Evolutionary conservation across 2,797 vertebrate species (phyloP), one percentile per base, ranked within the genome.

Genomic region (Aotus griseimembra): DNA sequence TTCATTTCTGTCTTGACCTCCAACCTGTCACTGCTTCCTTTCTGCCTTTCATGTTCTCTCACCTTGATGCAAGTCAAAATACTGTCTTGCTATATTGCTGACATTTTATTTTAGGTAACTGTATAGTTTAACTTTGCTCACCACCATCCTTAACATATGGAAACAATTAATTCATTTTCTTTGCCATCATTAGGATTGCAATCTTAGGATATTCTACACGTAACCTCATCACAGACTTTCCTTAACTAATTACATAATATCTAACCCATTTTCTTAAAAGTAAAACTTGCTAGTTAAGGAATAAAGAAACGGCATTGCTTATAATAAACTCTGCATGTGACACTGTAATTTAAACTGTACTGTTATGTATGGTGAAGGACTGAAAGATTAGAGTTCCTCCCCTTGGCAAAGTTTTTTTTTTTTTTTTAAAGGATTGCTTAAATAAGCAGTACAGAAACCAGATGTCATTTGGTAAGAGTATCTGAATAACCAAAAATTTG

Each of bases 401-500:
- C 98, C 98, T 99, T 99, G 99, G 99, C 98, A 99, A 99, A 98
- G 98, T 98, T 99, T 99, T 98, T 98, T 98, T 99, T 98, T 98
- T 98, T 98, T 99, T 99, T 98, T 99, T 99, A 97, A 97, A 99
- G 98, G 98, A 98, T 99, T 99, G 99, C 98, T 99, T 99, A 98
- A 99, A 99, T 98, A 99, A 99, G 99, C 99, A 99, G 98, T 98
- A 99, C 98, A 98, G 98, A 99, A 99, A 99, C 98, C 99, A 99
- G 99, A 99, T 99, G 99, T 99, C 99, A 99, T 99, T 99, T 98
- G 98, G 98, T 99, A 99, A 99, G 98, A 99, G 98, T 98, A 99
- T 99, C 98, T 98, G 98, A 99, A 99, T 98, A 98, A 98, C 98
- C 98, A 98, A 99, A 99, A 99, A 99, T 98, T 98, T 99, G 99